Base-by-base conservation (phyloP, 2,113 vertebrate genomes). In the Willisornis vidua region DNA sequence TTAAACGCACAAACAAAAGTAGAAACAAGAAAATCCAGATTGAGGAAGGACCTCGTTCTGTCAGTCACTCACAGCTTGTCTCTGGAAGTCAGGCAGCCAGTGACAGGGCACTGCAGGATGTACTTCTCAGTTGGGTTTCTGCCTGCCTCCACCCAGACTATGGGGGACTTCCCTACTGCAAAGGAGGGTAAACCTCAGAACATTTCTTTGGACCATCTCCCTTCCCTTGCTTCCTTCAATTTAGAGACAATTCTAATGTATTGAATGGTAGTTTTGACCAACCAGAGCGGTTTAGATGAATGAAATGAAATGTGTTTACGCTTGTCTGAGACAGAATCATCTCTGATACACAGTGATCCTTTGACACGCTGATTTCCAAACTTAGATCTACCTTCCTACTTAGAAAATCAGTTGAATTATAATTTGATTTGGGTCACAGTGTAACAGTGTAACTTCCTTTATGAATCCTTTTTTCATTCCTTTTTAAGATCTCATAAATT, bases 401-500 rank as follows among this genome's bases (percentile, higher is more conserved):
- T 54, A 70, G 59, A 62, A 54, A 80, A n/a, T 54, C 71, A 25
- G 57, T 54, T 84, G 59, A 84, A 84, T 75, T 80, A 41, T 62
- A 92, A 58, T 25, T 88, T 57, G 51, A 72, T 86, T 86, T 63
- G 35, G 11, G 31, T 87, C 48, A 81, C 73, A 10, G 28, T 87
- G 77, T 90, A 26, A 8, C 39, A 61, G 43, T 8, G 11, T 31
- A 77, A 84, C 35, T 85, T 63, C 48, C 74, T 52, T 63, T 39
- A 57, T 22, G 10, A 85, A 49, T 7, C 33, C 49, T 70, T 82
- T 61, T 79, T 49, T 9, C n/a, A 43, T 65, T n/a, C 22, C 35
- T 87, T 91, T 94, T 91, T 25, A 84, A 78, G 68, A 51, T 63
- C 37, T 92, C 89, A 59, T 61, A 75, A 74, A 85, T 92, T 59